Evolutionary conservation across 2,113 vertebrate species (phyloP).

Genomic region (Euleptes europaea): DNA sequence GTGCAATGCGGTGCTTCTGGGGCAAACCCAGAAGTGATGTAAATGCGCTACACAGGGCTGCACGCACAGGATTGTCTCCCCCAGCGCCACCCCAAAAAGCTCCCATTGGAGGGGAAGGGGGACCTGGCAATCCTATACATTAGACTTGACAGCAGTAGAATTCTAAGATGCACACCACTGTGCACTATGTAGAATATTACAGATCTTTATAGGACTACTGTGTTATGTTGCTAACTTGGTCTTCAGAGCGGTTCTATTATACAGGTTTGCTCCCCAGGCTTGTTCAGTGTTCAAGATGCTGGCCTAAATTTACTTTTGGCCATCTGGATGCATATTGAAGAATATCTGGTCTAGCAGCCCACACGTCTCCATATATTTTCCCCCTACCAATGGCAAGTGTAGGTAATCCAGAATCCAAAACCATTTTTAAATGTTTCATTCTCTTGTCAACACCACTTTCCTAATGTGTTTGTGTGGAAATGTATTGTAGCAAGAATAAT

Average conservation of each 20-base stretch:
- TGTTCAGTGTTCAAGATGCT: not conserved
- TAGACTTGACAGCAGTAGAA: too few species aligned
- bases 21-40: too few species aligned
- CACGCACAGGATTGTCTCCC: too few species aligned
- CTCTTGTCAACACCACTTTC: not conserved
- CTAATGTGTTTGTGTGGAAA: not conserved
- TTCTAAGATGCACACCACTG: too few species aligned
- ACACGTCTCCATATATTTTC: not conserved
- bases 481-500: not conserved
- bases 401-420: not conserved
- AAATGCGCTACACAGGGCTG: too few species aligned
- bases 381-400: not conserved
- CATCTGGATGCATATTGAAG: not conserved
- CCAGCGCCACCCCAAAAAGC: too few species aligned
- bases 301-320: not conserved
- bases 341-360: not conserved
- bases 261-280: not conserved
- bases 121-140: too few species aligned
- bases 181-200: too few species aligned
- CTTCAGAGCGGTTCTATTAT: not conserved
- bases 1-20: too few species aligned
- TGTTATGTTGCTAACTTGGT: not conserved
- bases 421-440: not conserved
- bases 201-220: too few species aligned
- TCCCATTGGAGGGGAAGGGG: too few species aligned